These are phyloP conservation scores for Armadillidium nasatum DNA, from an alignment of 1,140 invertebrate species.

Conservation along the genomic window DNA sequence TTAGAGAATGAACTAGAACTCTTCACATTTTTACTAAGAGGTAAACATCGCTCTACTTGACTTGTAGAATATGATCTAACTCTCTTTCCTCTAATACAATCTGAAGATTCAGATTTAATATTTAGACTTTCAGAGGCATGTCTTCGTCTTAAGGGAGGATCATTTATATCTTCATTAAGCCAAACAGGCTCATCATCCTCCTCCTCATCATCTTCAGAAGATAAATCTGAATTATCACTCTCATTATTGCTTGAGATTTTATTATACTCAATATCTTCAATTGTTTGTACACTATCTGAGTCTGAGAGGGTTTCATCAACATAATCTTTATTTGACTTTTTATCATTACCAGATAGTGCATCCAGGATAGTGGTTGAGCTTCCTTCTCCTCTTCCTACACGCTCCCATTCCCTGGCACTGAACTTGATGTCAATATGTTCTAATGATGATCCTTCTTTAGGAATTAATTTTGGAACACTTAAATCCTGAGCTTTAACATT, in stretches of 20 bases:
- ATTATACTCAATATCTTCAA: background rate
- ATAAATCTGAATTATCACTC: background rate
- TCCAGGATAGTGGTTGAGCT: slow-evolving; percentile 26
- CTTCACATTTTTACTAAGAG: background rate
- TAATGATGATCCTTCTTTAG: background rate
- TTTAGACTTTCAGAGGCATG: slow-evolving; percentile 20
- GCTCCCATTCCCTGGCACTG: slow-evolving; percentile 39
- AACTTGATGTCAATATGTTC: slow-evolving; percentile 38
- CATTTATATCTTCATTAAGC: background rate
- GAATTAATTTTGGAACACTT: slow-evolving; percentile 25
- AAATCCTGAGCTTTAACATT: slow-evolving; percentile 34
- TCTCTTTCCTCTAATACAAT: background rate
- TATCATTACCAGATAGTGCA: background rate
- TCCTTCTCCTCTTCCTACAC: slow-evolving; percentile 35
- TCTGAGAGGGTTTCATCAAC: background rate
- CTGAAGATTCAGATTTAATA: slow-evolving; percentile 4
- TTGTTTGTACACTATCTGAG: slow-evolving; percentile 8
- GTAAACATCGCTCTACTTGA: slow-evolving; percentile 26
- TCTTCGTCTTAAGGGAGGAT: slow-evolving; percentile 8
- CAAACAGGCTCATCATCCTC: background rate
- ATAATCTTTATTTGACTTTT: background rate
- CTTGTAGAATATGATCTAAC: slow-evolving; percentile 39
- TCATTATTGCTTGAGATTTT: background rate
- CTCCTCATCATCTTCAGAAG: background rate
- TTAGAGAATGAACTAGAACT: slow-evolving; percentile 13